These are phyloP conservation scores for Drosophila littoralis DNA, from an alignment of 1,140 invertebrate species.

Conservation along the genomic window DNA sequence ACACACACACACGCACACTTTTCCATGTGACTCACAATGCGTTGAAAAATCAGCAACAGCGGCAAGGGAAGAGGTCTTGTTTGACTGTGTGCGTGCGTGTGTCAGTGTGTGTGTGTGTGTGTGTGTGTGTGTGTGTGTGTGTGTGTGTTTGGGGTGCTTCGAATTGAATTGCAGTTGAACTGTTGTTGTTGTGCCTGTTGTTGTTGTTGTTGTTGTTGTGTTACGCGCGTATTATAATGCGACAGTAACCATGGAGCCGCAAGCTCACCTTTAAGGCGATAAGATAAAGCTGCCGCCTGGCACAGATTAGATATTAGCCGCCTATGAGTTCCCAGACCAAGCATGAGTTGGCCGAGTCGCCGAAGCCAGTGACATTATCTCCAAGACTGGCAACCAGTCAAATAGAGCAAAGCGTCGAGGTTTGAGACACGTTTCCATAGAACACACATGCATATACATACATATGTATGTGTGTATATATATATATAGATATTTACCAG, in stretches of 20 bases:
- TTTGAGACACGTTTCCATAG: conserved; percentile 28
- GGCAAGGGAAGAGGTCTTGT: neutral
- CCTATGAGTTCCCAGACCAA: conserved; percentile 32
- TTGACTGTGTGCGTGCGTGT: neutral
- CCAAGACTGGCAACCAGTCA: conserved; percentile 12
- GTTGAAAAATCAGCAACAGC: neutral
- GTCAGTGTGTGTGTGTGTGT: neutral
- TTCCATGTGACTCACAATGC: conserved; percentile 20
- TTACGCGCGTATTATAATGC: conserved; percentile 22
- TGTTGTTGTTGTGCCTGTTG: neutral
- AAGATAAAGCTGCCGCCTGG: conserved; percentile 60
- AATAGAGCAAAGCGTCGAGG: conserved; percentile 9
- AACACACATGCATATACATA: neutral
- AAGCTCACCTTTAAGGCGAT: conserved; percentile 79
- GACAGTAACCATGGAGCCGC: conserved; percentile 64
- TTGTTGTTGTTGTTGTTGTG: conserved; percentile 9
- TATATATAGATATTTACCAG: neutral
- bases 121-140: neutral
- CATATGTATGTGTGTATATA: no score
- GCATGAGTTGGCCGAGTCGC: conserved; percentile 34
- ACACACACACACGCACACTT: no score
- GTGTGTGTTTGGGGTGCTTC: neutral
- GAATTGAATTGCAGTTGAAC: conserved; percentile 32
- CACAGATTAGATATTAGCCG: conserved; percentile 68
- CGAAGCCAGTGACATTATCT: conserved; percentile 36